These are phyloP conservation scores for Neodon shergylaensis DNA, from an alignment of 2,113 vertebrate species.

Conservation along the genomic window DNA sequence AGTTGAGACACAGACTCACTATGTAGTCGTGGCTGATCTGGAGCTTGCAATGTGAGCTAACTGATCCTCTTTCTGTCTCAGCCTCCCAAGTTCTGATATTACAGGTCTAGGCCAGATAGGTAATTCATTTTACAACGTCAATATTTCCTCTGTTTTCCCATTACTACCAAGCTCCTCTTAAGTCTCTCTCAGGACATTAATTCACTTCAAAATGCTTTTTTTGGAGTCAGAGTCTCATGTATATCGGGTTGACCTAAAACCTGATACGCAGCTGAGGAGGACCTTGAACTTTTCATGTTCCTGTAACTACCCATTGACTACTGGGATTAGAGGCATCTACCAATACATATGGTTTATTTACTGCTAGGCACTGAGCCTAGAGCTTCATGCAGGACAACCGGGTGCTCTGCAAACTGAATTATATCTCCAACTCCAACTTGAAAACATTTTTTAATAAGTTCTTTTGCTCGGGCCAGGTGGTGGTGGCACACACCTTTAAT, in stretches of 20 bases:
- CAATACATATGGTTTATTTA: background rate
- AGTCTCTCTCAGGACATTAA: background rate
- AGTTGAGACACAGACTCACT: background rate
- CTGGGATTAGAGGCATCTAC: too few relatives aligned
- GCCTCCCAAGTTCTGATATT: background rate
- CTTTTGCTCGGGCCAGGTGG: too few relatives aligned
- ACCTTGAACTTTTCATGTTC: background rate
- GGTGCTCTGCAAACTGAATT: background rate
- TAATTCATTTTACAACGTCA: background rate
- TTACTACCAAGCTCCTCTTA: background rate
- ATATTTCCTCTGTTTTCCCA: background rate
- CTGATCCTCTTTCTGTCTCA: background rate
- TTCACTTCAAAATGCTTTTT: background rate
- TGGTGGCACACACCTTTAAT: too few relatives aligned
- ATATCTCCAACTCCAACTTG: background rate
- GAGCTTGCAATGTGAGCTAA: background rate
- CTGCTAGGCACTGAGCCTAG: background rate
- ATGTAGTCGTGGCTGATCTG: background rate
- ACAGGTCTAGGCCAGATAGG: background rate
- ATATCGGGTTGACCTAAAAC: too few relatives aligned
- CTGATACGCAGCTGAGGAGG: too few relatives aligned
- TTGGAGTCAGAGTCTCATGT: background rate
- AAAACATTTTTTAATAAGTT: background rate
- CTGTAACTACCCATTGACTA: background rate
- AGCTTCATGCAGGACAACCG: background rate